These are phyloP conservation scores for Hoplostethus atlanticus DNA, from an alignment of 2,797 vertebrate species.

Conservation along the genomic window DNA sequence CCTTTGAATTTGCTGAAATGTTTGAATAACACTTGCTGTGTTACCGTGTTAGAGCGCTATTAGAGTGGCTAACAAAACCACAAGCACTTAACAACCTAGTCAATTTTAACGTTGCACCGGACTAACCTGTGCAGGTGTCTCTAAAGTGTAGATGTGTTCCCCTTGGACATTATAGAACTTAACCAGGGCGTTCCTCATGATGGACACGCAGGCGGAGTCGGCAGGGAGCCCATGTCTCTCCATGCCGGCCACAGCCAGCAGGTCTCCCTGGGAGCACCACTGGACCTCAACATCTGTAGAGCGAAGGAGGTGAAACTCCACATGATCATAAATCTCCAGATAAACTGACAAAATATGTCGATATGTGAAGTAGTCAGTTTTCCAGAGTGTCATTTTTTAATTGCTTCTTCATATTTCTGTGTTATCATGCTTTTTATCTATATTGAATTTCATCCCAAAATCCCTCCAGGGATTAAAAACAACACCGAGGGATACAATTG, in stretches of 20 bases:
- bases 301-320: not conserved
- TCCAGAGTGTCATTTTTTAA: too few relatives aligned
- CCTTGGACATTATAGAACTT: slow-evolving; percentile 98
- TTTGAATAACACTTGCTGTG: too few relatives aligned
- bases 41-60: too few relatives aligned
- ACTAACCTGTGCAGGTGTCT: slow-evolving; percentile 95
- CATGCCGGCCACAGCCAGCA: slow-evolving; percentile 97
- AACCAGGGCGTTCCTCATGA: slow-evolving; percentile 92
- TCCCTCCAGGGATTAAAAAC: too few relatives aligned
- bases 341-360: not conserved
- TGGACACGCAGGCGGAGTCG: slow-evolving; percentile 87
- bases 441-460: too few relatives aligned
- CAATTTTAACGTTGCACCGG: not conserved
- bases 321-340: not conserved
- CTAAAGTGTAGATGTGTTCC: slow-evolving; percentile 98
- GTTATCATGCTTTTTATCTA: too few relatives aligned
- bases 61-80: too few relatives aligned
- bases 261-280: slow-evolving; percentile 98
- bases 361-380: not conserved
- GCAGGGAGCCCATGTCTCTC: slow-evolving; percentile 89
- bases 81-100: too few relatives aligned
- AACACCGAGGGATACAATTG: too few relatives aligned
- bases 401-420: too few relatives aligned
- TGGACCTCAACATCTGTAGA: slow-evolving; percentile 95
- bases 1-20: too few relatives aligned